phyloP scores from a whole-genome alignment of 2,113 vertebrate genomes.

The Thamnophis sirtalis region DNA sequence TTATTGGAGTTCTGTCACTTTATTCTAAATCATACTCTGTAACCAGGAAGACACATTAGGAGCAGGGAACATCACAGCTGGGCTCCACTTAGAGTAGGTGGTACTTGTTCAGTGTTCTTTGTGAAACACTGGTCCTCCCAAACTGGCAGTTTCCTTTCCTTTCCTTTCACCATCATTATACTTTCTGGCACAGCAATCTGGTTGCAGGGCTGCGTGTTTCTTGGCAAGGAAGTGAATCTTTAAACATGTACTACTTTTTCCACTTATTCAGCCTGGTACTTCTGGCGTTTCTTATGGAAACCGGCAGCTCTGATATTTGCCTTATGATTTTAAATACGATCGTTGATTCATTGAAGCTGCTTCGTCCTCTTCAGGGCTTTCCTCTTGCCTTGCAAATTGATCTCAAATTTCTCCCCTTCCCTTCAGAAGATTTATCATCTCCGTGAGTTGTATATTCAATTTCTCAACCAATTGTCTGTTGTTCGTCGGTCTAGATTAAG shows the following conservation, averaged over 20 bases:
- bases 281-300: slow-evolving; percentile 9
- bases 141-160: background rate
- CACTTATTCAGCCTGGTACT: slow-evolving; percentile 32
- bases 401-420: slow-evolving; percentile 20
- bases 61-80: background rate
- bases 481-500: slow-evolving; percentile 48
- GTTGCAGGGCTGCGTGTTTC: background rate
- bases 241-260: slow-evolving; percentile 6
- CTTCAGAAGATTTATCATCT: slow-evolving; percentile 22
- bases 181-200: background rate
- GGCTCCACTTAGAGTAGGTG: background rate
- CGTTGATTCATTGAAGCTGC: background rate
- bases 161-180: background rate
- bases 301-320: background rate
- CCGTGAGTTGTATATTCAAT: slow-evolving; percentile 27
- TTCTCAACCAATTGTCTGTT: slow-evolving; percentile 43
- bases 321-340: background rate
- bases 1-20: background rate
- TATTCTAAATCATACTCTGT: background rate
- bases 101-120: background rate
- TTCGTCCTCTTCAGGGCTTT: background rate
- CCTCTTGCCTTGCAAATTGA: background rate
- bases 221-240: background rate
- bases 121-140: background rate
- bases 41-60: background rate